Base-by-base conservation (phyloP, 2,888 invertebrate species). In the Polydrusus cervinus region DNA sequence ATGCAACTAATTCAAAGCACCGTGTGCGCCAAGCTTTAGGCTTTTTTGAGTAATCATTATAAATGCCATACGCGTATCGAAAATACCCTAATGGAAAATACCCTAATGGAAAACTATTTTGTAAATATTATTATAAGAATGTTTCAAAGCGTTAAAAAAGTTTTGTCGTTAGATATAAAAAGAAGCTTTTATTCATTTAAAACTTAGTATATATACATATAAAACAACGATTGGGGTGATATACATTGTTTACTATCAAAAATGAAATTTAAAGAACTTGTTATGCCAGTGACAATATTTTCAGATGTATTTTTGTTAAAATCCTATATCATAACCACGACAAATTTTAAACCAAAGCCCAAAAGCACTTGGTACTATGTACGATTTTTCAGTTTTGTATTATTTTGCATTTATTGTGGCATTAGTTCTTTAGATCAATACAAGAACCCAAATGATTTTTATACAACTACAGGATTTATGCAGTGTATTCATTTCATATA, bases 301-400 rank as follows among this genome's bases (percentile, higher is more conserved):
- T 53, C 53, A n/a, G 53, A 53, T n/a, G 30, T 53, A 53, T 53
- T 53, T 53, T 30, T 53, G 8, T 53, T 53, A n/a, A 25, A 53
- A n/a, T 53, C 53, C 11, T 53, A 53, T 53, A 53, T 8, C 13
- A n/a, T 53, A 3, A 25, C 25, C 11, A 53, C n/a, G 1, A 30
- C 0, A 13, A 25, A 30, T 30, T 53, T 53, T 53, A 11, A 53
- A 53, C 7, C 53, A 16, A 53, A 30, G 11, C 11, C 13, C 5
- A 53, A 53, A n/a, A 53, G 25, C 25, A 1, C 53, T 25, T 53
- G 25, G 30, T 53, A 25, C 30, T 53, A 53, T 53, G 53, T n/a
- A n/a, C 53, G 53, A 25, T 30, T 53, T 13, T 25, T n/a, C 11
- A n/a, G 13, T 25, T 53, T 53, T n/a, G 53, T 7, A 25, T 30